Conservation (phyloP, 2,888 invertebrate species). For the Gnatocerus cornutus region DNA sequence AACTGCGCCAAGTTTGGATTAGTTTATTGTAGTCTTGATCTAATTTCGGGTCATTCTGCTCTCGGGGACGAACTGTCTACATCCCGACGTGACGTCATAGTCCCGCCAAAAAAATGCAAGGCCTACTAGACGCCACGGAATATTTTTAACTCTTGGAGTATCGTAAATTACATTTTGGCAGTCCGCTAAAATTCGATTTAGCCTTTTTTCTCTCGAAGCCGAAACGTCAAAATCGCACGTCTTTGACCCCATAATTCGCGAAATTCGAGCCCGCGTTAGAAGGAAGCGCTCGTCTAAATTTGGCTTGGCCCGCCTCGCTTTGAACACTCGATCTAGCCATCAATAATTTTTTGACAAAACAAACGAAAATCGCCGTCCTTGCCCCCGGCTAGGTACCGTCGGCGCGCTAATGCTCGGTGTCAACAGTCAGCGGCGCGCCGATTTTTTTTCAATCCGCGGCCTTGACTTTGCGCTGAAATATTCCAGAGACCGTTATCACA, state of each 20-base stretch:
- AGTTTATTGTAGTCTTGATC: too few species aligned
- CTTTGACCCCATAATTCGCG: constrained; percentile 3
- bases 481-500: background rate
- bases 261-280: constrained; percentile 11
- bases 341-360: constrained; percentile 33
- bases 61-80: too few species aligned
- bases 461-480: constrained; percentile 19
- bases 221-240: constrained; percentile 1
- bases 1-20: too few species aligned
- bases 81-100: too few species aligned
- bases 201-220: too few species aligned
- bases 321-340: constrained; percentile 8
- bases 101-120: too few species aligned
- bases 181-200: too few species aligned
- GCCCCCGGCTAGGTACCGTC: constrained; percentile 22
- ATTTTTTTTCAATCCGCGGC: constrained; percentile 1
- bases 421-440: constrained; percentile 16
- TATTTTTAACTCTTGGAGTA: too few species aligned
- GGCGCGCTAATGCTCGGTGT: constrained; percentile 13
- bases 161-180: too few species aligned
- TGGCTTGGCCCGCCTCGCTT: constrained; percentile 9
- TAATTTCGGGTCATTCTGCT: too few species aligned
- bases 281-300: constrained; percentile 18
- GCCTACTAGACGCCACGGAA: too few species aligned
- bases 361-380: constrained; percentile 16